Evolutionary conservation across 2,888 invertebrate genomes (phyloP), one percentile per base, ranked within the genome.

Genomic region (Drosophila sordidapex): DNA sequence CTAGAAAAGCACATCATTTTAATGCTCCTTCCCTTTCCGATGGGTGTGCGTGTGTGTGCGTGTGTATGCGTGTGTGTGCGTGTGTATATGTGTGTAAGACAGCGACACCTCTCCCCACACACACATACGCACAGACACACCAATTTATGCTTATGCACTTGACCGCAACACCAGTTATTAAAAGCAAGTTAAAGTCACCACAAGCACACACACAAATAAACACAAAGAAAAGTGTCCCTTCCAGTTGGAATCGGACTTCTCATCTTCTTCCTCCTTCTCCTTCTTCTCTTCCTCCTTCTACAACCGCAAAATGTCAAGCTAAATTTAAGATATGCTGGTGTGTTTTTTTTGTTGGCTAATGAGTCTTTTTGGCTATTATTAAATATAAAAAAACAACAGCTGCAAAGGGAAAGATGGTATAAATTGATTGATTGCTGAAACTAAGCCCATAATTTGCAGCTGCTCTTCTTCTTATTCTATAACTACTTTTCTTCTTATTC

Each of bases 121-220:
- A 13, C 43, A 5, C 38, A 38, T 8, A 40, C 15, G 7, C 38
- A 18, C 46, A 43, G 21, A 4, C 21, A 25, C 15, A 61, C 56
- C 48, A 54, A 38, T 25, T 46, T 25, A 43, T 57, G 57, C 49
- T 64, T 49, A 67, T 67, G 56, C 68, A 48, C 36, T 46, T 67
- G 54, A 82, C 82, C 82, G 59, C 82, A 82, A 69, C 21, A 73
- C 67, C 21, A 73, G 69, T 66, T 72, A 82, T 73, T 78, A 80
- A 80, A 78, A 73, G 74, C 63, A 76, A 70, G 74, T 81, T 74
- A 70, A 76, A 57, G 68, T 53, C 29, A 74, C 73, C 80, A 43
- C 77, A 74, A 71, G 43, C 62, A 38, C 27, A 49, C 29, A 8
- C 49, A 57, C 36, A 49, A 43, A 29, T n/a, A n/a, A 29, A 56